Percentiles rank a stretch among this genome's conserved stretches.
These are phyloP conservation scores for Vanessa tameamea DNA, from an alignment of 1,140 invertebrate genomes.

Conservation along the genomic window DNA sequence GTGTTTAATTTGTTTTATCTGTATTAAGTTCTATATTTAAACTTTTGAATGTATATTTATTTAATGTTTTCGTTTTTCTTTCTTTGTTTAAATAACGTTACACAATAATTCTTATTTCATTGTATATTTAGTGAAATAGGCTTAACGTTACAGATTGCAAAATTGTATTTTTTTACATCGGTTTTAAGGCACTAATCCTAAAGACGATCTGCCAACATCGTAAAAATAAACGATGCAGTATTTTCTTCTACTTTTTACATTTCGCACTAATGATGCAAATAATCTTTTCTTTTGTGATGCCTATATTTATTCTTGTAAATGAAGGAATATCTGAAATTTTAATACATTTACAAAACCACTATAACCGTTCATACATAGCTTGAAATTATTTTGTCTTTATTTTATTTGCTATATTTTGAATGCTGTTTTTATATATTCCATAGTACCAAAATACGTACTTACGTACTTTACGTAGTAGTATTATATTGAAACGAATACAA, in stretches of 20 bases:
- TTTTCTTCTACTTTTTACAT: constrained; percentile 11
- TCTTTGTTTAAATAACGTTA: not conserved
- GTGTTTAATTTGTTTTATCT: too few relatives aligned
- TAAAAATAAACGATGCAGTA: constrained; percentile 30
- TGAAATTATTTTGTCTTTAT: too few relatives aligned
- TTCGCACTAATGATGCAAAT: constrained; percentile 32
- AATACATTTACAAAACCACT: not conserved
- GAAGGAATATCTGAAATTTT: not conserved
- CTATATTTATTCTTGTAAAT: constrained; percentile 12
- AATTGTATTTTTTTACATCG: not conserved
- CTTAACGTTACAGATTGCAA: constrained; percentile 5
- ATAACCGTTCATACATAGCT: too few relatives aligned
- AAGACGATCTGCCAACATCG: constrained; percentile 6
- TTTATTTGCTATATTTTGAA: too few relatives aligned
- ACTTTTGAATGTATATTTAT: not conserved
- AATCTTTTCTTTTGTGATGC: constrained; percentile 24
- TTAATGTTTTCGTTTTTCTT: too few relatives aligned
- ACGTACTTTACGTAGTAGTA: too few relatives aligned
- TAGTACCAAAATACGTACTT: too few relatives aligned
- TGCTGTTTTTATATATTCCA: too few relatives aligned
- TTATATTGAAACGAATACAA: too few relatives aligned
- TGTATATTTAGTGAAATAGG: not conserved
- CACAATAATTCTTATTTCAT: not conserved
- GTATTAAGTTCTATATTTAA: not conserved
- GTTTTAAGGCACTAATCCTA: not conserved